Evolutionary conservation across 2,113 vertebrate species (phyloP).

Genomic region (Rhabdornis inornatus): DNA sequence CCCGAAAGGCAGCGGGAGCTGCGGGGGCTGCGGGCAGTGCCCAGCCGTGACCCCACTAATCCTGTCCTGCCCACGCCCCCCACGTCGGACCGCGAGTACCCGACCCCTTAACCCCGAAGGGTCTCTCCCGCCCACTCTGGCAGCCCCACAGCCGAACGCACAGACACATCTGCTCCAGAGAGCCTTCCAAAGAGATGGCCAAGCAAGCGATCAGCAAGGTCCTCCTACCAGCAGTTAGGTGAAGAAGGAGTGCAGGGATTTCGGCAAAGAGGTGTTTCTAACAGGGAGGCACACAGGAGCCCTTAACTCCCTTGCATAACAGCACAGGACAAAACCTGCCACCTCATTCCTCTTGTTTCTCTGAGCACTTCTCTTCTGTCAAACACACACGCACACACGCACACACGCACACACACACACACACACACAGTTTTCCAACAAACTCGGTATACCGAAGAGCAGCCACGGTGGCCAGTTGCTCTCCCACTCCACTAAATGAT

Average conservation of each 20-base stretch:
- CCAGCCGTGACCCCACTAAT: neutral
- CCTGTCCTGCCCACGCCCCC: neutral
- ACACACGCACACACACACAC: no score
- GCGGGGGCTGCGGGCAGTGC: neutral
- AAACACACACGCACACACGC: no score
- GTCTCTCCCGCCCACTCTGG: neutral
- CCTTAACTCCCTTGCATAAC: rapidly evolving
- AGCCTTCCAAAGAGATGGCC: neutral
- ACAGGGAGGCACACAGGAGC: neutral
- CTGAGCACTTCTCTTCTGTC: neutral
- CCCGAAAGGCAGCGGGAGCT: neutral
- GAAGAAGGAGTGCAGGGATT: rapidly evolving
- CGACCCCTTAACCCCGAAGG: rapidly evolving
- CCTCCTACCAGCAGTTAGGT: rapidly evolving
- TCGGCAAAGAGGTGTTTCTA: rapidly evolving
- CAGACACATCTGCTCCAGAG: rapidly evolving
- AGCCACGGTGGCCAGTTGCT: rapidly evolving
- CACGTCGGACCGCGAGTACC: neutral
- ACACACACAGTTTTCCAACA: neutral
- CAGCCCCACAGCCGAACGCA: neutral
- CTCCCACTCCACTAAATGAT: rapidly evolving
- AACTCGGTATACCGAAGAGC: rapidly evolving
- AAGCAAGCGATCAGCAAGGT: no score
- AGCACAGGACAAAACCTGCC: neutral
- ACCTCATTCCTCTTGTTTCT: neutral